Conservation (phyloP, 2,888 invertebrate species). For the Chelonus formosanus region DNA sequence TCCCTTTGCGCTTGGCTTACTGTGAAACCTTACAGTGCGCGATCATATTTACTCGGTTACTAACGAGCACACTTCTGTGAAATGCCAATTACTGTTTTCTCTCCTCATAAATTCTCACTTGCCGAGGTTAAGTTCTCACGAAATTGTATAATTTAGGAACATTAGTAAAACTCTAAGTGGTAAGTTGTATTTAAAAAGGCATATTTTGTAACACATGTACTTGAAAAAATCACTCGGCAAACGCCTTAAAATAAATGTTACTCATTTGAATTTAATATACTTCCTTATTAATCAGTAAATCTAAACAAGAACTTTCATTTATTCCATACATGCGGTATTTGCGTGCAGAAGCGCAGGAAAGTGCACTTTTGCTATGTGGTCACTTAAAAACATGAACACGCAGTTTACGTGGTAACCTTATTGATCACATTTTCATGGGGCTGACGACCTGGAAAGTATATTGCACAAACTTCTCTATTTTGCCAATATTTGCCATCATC, state of each 20-base stretch:
- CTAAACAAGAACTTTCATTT: slow-evolving; percentile 4
- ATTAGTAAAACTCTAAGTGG: background rate
- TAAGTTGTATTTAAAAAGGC: too few species aligned
- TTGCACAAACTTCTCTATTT: slow-evolving; percentile 12
- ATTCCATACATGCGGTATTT: slow-evolving; percentile 1
- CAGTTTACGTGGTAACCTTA: slow-evolving; percentile 27
- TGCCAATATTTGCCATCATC: slow-evolving; percentile 18
- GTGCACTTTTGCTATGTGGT: background rate
- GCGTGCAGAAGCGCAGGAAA: slow-evolving; percentile 1
- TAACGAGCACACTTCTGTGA: slow-evolving; percentile 41
- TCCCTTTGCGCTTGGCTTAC: slow-evolving; percentile 23
- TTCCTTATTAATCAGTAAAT: too few species aligned
- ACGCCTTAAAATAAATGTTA: too few species aligned
- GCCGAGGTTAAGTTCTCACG: slow-evolving; percentile 38
- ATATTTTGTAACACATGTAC: too few species aligned
- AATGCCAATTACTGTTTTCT: slow-evolving; percentile 40
- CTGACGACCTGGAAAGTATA: slow-evolving; percentile 29
- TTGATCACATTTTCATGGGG: slow-evolving; percentile 34
- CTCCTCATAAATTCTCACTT: slow-evolving; percentile 31
- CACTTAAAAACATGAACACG: slow-evolving; percentile 25
- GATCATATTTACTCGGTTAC: slow-evolving; percentile 38
- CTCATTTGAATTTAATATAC: too few species aligned
- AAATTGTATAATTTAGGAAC: slow-evolving; percentile 1
- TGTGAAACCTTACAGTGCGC: slow-evolving; percentile 33
- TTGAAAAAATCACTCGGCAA: too few species aligned